A percentile compares a stretch with the other conserved stretches of the same genome.
Evolutionary conservation across 2,888 invertebrate species (phyloP).

Genomic region (Hydropsyche betteni): DNA sequence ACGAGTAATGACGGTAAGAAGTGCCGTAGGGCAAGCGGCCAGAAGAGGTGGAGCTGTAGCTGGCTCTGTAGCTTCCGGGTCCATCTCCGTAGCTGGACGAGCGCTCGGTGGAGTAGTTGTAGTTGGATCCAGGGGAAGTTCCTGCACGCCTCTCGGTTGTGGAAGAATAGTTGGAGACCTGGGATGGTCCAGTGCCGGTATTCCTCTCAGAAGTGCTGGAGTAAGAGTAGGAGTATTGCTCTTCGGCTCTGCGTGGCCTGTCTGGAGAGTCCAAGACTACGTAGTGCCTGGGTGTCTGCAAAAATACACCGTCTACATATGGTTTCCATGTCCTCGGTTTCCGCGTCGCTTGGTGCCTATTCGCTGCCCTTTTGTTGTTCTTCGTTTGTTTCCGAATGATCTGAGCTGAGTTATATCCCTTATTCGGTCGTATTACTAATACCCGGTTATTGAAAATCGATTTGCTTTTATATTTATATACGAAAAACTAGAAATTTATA

Average conservation of each 20-base stretch:
- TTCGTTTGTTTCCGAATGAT: too few relatives aligned
- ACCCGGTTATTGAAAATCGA: too few relatives aligned
- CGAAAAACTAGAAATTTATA: too few relatives aligned
- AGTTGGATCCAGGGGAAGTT: slow-evolving; percentile 74
- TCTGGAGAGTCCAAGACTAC: slow-evolving; percentile 82
- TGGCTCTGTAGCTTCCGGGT: slow-evolving; percentile 80
- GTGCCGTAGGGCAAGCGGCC: slow-evolving; percentile 86
- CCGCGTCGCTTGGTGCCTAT: too few relatives aligned
- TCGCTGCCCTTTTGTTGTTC: too few relatives aligned
- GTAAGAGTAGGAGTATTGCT: slow-evolving; percentile 89
- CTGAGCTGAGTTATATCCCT: too few relatives aligned
- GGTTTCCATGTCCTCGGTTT: too few relatives aligned
- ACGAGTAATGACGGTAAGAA: slow-evolving; percentile 85
- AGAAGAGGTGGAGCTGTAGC: slow-evolving; percentile 80
- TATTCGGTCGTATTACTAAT: too few relatives aligned
- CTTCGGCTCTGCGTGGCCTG: slow-evolving; percentile 74
- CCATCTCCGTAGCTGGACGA: slow-evolving; percentile 73
- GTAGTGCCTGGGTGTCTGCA: slow-evolving; percentile 89
- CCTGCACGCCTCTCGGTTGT: slow-evolving; percentile 75
- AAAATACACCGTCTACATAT: slow-evolving; percentile 60
- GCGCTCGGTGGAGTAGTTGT: slow-evolving; percentile 80
- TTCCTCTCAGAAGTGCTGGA: slow-evolving; percentile 69
- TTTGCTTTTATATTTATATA: too few relatives aligned
- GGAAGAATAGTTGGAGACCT: slow-evolving; percentile 72
- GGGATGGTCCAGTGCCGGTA: slow-evolving; percentile 66